A percentile compares a stretch with the other conserved stretches of the same genome.
Evolutionary conservation across 2,888 invertebrate genomes (phyloP).

Genomic region (Amphiduros pacificus): DNA sequence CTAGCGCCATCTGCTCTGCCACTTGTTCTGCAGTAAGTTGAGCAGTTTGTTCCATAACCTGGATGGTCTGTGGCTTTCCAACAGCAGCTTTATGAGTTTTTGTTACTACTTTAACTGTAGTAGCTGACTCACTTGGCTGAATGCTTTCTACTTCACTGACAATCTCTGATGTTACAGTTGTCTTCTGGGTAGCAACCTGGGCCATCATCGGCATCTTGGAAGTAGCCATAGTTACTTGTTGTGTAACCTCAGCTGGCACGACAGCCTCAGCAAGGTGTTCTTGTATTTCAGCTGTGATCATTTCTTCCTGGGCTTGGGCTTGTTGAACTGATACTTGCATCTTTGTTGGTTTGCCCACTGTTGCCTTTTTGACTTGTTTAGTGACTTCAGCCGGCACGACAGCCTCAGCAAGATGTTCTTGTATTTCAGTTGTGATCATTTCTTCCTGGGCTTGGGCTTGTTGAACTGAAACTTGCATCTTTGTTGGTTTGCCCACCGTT

Average conservation of each 20-base stretch:
- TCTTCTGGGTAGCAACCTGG: too few relatives aligned
- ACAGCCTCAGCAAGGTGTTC: constrained; percentile 4
- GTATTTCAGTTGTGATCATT: constrained; percentile 5
- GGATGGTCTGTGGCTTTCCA: neutral
- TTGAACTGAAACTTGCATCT: constrained; percentile 2
- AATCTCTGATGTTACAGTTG: too few relatives aligned
- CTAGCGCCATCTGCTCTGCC: neutral
- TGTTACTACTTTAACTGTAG: too few relatives aligned
- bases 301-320: constrained; percentile 3
- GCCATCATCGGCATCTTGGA: too few relatives aligned
- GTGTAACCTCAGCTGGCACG: neutral
- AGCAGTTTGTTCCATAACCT: neutral
- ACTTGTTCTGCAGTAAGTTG: neutral
- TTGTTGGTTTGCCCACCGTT: neutral
- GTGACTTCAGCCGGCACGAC: neutral
- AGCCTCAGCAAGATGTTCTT: constrained; percentile 3
- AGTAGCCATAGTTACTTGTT: too few relatives aligned
- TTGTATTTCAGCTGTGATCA: constrained; percentile 5
- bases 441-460: constrained; percentile 2
- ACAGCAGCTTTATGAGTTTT: too few relatives aligned
- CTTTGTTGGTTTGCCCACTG: neutral
- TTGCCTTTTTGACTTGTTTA: too few relatives aligned
- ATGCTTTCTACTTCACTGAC: too few relatives aligned
- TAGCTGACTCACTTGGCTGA: too few relatives aligned
- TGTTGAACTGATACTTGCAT: constrained; percentile 1